phyloP scores from a whole-genome alignment of 23 tunicate species.

The Phallusia fumigata region DNA sequence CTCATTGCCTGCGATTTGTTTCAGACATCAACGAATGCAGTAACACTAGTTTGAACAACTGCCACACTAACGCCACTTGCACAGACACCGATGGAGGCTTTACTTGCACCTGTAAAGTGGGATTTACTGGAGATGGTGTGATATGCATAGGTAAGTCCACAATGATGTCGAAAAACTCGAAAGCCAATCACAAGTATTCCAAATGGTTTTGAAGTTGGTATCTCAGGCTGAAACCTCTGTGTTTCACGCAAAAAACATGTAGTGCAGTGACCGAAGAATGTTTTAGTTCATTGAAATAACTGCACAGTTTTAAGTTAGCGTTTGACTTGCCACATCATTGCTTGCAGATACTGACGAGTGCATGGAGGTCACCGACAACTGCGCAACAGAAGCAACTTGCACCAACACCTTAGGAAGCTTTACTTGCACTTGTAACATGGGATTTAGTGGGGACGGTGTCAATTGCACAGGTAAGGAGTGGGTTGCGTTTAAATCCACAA shows the following conservation, averaged over 20 bases:
- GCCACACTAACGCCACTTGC: background rate
- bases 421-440: background rate
- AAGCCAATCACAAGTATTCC: no score
- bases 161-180: no score
- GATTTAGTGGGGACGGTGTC: background rate
- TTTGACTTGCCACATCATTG: background rate
- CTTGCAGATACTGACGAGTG: background rate
- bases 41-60: background rate
- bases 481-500: no score
- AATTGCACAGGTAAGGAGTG: no score
- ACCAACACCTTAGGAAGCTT: background rate
- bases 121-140: background rate
- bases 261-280: no score
- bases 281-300: no score
- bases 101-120: background rate
- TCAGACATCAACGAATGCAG: background rate
- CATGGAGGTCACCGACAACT: background rate
- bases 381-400: background rate
- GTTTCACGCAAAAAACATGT: no score
- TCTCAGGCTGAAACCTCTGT: no score
- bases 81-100: background rate
- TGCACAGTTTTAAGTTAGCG: no score
- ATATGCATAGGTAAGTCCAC: background rate
- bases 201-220: no score
- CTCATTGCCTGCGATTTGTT: no score